A percentile compares a stretch with the other conserved stretches of the same genome.
Evolutionary conservation across 2,797 vertebrate species (phyloP).

Genomic region (Helicolenus hilgendorfi): DNA sequence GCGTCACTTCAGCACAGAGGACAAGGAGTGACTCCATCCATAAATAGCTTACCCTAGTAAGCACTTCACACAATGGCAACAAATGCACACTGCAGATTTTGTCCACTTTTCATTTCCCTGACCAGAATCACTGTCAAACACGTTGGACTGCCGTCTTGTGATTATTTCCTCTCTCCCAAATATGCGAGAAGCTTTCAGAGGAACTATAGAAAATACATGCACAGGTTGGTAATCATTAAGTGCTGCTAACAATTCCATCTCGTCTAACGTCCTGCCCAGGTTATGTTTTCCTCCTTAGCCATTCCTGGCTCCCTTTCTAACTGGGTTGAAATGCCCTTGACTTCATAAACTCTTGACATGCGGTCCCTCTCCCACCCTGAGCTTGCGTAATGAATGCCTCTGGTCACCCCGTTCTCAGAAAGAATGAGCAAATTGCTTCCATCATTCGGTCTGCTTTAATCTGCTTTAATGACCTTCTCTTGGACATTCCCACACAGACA

Average conservation of each 20-base stretch:
- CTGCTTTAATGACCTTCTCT: constrained; percentile 63
- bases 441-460: constrained; percentile 67
- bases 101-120: constrained; percentile 24
- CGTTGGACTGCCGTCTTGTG: neutral
- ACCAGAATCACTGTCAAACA: neutral
- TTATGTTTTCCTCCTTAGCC: neutral
- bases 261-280: constrained; percentile 21
- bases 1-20: constrained; percentile 42
- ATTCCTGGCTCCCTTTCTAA: constrained; percentile 19
- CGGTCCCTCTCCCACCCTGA: constrained; percentile 21
- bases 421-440: constrained; percentile 63
- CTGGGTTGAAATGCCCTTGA: constrained; percentile 51
- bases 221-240: constrained; percentile 27
- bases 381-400: constrained; percentile 37
- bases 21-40: constrained; percentile 42
- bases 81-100: constrained; percentile 29
- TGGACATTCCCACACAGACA: constrained; percentile 50
- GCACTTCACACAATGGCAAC: constrained; percentile 45
- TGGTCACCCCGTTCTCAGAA: constrained; percentile 52
- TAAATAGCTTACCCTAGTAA: constrained; percentile 53
- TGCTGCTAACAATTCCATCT: constrained; percentile 19
- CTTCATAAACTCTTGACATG: constrained; percentile 41
- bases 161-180: constrained; percentile 7
- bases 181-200: neutral
- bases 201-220: neutral